Conservation (phyloP, 2,113 vertebrate genomes). For the Rhabdomys dilectus region DNA sequence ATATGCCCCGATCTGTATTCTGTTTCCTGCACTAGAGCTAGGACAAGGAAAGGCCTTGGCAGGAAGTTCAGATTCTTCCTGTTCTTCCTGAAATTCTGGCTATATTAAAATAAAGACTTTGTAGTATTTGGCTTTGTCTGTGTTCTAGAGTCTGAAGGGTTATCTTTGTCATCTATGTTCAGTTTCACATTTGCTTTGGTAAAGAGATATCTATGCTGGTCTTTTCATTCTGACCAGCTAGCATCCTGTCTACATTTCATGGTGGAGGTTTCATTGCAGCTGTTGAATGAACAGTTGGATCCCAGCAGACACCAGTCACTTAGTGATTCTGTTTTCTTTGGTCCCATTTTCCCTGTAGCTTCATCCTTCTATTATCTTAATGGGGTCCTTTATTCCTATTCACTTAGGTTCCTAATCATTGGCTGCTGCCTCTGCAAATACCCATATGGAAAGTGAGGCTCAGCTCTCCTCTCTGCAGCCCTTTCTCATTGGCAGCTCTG, state of each 20-base stretch:
- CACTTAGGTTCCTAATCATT: background rate
- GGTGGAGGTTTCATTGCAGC: background rate
- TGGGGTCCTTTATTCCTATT: background rate
- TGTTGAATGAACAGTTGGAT: rapidly evolving
- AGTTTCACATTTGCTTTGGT: background rate
- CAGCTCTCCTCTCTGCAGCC: background rate
- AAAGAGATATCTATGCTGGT: no score
- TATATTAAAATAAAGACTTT: background rate
- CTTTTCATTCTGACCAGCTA: background rate
- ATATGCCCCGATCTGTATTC: background rate
- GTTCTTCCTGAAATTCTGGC: background rate
- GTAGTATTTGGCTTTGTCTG: background rate
- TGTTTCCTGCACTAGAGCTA: no score
- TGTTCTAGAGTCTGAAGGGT: background rate
- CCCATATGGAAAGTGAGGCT: rapidly evolving
- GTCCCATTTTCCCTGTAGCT: background rate
- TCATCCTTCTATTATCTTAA: background rate
- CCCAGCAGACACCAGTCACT: background rate
- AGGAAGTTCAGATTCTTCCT: background rate
- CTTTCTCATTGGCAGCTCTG: background rate
- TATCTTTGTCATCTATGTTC: background rate
- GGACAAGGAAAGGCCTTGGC: background rate
- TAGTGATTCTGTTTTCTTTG: background rate
- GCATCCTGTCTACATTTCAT: background rate
- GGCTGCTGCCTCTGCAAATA: no score